Conservation (phyloP, 2,113 vertebrate species). For the Carollia perspicillata region DNA sequence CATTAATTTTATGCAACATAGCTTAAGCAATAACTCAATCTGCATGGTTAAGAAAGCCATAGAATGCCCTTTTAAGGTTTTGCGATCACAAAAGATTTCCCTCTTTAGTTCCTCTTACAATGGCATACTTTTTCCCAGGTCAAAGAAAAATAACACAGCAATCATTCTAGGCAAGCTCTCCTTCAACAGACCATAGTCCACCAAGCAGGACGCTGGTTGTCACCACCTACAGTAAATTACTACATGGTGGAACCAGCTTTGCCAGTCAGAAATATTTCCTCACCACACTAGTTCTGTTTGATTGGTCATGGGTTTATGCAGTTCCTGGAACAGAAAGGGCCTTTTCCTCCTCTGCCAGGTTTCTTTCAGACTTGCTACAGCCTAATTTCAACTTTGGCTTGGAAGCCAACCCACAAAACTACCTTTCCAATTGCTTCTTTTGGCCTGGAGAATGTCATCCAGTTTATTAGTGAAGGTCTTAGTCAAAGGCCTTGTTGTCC, state of each 20-base stretch:
- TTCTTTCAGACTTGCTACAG: slow-evolving; percentile 73
- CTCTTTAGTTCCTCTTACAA: slow-evolving; percentile 56
- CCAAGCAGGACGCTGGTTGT: slow-evolving; percentile 62
- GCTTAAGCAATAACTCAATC: slow-evolving; percentile 8
- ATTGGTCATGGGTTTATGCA: slow-evolving; percentile 55
- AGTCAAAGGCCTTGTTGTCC: slow-evolving; percentile 75
- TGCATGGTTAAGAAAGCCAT: background rate
- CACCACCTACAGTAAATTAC: slow-evolving; percentile 63
- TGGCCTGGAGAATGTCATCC: slow-evolving; percentile 62
- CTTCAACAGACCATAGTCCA: slow-evolving; percentile 41
- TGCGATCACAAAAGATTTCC: slow-evolving; percentile 29
- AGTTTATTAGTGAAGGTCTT: slow-evolving; percentile 52
- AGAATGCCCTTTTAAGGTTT: slow-evolving; percentile 31
- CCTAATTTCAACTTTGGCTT: slow-evolving; percentile 69
- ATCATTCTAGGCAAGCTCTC: slow-evolving; percentile 37
- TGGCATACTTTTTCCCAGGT: slow-evolving; percentile 45
- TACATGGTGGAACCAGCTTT: slow-evolving; percentile 57
- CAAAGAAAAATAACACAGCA: slow-evolving; percentile 50
- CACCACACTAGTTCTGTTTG: slow-evolving; percentile 27
- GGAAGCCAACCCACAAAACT: slow-evolving; percentile 75
- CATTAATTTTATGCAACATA: slow-evolving; percentile 47
- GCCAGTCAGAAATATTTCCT: slow-evolving; percentile 63
- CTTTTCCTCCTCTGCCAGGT: slow-evolving; percentile 57
- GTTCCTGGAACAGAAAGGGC: slow-evolving; percentile 47
- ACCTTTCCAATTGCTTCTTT: slow-evolving; percentile 73